phyloP scores from a whole-genome alignment of 2,888 invertebrate species.

The Myopa tessellatipennis region DNA sequence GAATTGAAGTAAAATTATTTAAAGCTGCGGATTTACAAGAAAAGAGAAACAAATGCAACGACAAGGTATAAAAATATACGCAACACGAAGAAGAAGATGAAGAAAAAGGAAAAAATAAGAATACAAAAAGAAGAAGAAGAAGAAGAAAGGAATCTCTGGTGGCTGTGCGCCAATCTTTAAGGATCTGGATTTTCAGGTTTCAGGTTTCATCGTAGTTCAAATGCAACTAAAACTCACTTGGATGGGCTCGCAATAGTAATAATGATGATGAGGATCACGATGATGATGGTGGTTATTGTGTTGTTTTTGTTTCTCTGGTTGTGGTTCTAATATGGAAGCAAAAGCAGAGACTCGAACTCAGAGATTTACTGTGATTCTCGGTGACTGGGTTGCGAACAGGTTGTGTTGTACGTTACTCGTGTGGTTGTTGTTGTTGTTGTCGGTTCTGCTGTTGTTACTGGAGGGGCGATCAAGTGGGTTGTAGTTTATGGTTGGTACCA shows the following conservation, averaged over 20 bases:
- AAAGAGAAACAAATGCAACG: background rate
- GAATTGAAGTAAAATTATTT: background rate
- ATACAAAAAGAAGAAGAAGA: background rate
- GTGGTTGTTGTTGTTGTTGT: background rate
- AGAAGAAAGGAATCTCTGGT: background rate
- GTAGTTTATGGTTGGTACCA: too few species aligned
- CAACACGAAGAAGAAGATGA: background rate
- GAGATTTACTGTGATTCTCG: background rate
- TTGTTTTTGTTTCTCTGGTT: background rate
- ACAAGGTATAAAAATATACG: background rate
- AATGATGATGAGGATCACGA: background rate
- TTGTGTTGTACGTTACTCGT: background rate
- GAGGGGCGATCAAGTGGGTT: too few species aligned
- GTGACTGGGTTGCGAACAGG: constrained; percentile 31
- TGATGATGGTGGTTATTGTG: background rate
- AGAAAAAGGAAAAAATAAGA: background rate
- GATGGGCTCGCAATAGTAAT: background rate
- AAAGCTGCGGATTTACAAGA: background rate
- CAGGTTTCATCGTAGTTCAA: background rate
- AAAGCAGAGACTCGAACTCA: too few species aligned
- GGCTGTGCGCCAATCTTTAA: background rate
- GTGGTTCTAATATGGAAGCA: too few species aligned
- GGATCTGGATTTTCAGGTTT: constrained; percentile 15
- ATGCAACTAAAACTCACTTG: background rate
- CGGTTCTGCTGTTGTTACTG: too few species aligned